A percentile compares a stretch with the other conserved stretches of the same genome.
phyloP scores from a whole-genome alignment of 2,888 invertebrate species.

The Eumacrocentrus americanus region DNA sequence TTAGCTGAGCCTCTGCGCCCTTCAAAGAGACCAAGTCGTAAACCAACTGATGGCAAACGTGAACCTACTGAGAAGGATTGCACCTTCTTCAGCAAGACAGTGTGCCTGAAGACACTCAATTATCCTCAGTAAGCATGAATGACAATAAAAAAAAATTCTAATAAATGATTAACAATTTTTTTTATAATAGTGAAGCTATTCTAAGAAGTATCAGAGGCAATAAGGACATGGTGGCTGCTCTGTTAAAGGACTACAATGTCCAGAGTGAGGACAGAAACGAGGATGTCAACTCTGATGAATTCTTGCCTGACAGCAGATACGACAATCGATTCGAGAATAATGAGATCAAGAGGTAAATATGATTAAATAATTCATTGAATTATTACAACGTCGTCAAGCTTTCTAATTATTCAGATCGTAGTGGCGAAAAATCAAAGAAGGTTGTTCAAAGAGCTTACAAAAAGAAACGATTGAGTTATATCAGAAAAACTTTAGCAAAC shows the following conservation, averaged over 20 bases:
- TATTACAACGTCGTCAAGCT: conserved; percentile 32
- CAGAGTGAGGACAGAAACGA: conserved; percentile 65
- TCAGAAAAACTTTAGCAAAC: too few relatives aligned
- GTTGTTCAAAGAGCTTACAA: not conserved
- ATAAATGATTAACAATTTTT: not conserved
- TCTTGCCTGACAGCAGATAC: conserved; percentile 41
- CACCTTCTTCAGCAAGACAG: conserved; percentile 73
- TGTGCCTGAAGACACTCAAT: conserved; percentile 75
- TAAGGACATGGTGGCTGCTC: conserved; percentile 72
- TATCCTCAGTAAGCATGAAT: conserved; percentile 75
- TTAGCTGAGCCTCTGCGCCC: conserved; percentile 50
- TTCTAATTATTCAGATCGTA: conserved; percentile 32
- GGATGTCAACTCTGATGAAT: conserved; percentile 53
- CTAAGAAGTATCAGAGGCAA: conserved; percentile 71
- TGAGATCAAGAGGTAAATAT: conserved; percentile 56
- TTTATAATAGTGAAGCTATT: conserved; percentile 68
- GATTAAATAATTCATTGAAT: conserved; percentile 19
- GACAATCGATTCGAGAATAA: conserved; percentile 49
- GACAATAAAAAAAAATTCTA: not conserved
- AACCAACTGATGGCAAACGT: conserved; percentile 46
- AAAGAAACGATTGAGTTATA: not conserved
- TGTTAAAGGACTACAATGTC: conserved; percentile 74
- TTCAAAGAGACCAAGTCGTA: conserved; percentile 47
- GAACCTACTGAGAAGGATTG: conserved; percentile 62
- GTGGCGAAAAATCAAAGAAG: conserved; percentile 10